phyloP scores from a whole-genome alignment of 2,797 vertebrate species.

The Acridotheres tristis region DNA sequence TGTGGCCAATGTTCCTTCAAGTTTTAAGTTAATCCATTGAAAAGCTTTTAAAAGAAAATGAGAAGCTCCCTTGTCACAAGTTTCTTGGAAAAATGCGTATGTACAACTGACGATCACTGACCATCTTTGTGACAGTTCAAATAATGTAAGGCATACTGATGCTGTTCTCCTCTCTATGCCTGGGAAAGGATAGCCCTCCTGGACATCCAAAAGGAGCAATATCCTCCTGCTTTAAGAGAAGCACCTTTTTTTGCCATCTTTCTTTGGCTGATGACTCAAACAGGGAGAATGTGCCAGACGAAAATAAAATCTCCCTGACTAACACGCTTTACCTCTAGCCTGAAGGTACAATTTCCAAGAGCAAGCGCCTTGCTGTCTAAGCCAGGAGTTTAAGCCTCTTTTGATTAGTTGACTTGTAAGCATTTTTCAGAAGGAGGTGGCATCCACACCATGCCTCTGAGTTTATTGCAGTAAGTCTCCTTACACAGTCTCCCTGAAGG shows the following conservation, averaged over 20 bases:
- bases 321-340: slow-evolving; percentile 37
- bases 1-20: fast-evolving
- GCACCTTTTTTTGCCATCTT: not conserved
- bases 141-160: fast-evolving
- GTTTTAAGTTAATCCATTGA: not conserved
- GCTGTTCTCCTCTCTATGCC: not conserved
- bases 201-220: not conserved
- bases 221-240: not conserved
- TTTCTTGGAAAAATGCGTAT: not conserved
- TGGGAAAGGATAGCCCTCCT: not conserved
- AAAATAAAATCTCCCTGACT: slow-evolving; percentile 55
- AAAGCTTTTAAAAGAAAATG: not conserved
- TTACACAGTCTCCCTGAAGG: not conserved
- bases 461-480: not conserved
- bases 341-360: slow-evolving; percentile 48
- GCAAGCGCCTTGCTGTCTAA: slow-evolving; percentile 42
- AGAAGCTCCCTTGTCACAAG: not conserved
- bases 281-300: not conserved
- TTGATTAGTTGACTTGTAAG: slow-evolving; percentile 7
- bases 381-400: slow-evolving; percentile 30
- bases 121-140: not conserved
- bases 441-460: not conserved
- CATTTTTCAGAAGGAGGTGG: slow-evolving; percentile 8
- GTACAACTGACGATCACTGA: not conserved
- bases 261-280: slow-evolving; percentile 26